A percentile compares a stretch with the other conserved stretches of the same genome.
Evolutionary conservation across 2,113 vertebrate genomes (phyloP).

Genomic region (Mormyrus iriodes): DNA sequence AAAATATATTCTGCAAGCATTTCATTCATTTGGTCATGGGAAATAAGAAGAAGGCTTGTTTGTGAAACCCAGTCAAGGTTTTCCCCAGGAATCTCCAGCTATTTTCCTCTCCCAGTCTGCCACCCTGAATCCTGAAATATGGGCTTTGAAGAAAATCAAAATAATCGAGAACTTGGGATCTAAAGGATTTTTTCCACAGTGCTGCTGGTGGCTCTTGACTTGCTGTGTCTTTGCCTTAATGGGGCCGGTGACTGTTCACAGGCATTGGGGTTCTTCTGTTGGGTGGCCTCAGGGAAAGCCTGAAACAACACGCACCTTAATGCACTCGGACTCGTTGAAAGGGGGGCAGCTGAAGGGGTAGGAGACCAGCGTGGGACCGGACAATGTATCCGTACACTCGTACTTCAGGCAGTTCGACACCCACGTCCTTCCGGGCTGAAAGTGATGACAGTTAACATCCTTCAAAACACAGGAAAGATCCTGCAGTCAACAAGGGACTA

Average conservation of each 20-base stretch:
- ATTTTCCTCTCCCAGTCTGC: background rate
- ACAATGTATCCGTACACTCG: conserved; percentile 72
- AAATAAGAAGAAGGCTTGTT: background rate
- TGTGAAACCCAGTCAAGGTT: background rate
- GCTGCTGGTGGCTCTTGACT: background rate
- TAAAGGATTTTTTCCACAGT: background rate
- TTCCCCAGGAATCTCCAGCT: background rate
- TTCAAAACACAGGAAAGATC: background rate
- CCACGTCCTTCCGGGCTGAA: conserved; percentile 75
- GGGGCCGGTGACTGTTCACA: background rate
- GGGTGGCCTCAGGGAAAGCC: background rate
- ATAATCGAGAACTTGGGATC: background rate
- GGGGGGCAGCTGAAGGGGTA: conserved; percentile 88
- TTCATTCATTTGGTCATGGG: background rate
- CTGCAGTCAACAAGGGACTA: background rate
- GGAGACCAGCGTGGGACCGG: conserved; percentile 78
- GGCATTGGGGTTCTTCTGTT: background rate
- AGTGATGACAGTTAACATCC: conserved; percentile 11
- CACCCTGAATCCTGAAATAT: background rate
- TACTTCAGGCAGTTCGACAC: conserved; percentile 78
- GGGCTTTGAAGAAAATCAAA: background rate
- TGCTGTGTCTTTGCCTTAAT: conserved; percentile 3
- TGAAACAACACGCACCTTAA: conserved; percentile 71
- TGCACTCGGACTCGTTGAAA: conserved; percentile 89
- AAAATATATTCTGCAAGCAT: background rate